phyloP scores from a whole-genome alignment of 2,797 vertebrate genomes.

The Spheniscus humboldti region DNA sequence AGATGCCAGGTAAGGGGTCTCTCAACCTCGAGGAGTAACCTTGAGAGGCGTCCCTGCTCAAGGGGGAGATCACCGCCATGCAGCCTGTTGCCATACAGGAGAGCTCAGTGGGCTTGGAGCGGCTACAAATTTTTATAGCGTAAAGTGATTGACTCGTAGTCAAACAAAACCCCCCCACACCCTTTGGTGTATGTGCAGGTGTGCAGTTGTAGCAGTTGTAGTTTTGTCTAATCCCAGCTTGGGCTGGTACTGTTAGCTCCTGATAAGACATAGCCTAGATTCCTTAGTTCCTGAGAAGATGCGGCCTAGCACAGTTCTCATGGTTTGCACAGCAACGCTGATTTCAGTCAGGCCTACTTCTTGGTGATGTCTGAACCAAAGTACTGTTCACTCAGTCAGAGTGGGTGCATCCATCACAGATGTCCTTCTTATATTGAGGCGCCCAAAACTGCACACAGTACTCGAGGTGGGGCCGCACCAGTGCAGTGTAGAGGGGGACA shows the following conservation, averaged over 20 bases:
- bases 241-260: background rate
- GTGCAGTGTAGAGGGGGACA: too few relatives aligned
- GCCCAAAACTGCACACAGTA: too few relatives aligned
- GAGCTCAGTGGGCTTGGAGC: background rate
- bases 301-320: background rate
- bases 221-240: background rate
- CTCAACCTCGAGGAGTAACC: background rate
- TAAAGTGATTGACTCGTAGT: fast-evolving
- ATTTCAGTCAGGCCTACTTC: fast-evolving
- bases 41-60: background rate
- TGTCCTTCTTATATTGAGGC: too few relatives aligned
- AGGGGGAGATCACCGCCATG: fast-evolving
- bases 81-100: background rate
- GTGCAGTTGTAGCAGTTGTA: background rate
- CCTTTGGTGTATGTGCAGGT: background rate
- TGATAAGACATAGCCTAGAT: background rate
- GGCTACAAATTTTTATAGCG: background rate
- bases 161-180: fast-evolving
- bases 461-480: too few relatives aligned
- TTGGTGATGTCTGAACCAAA: background rate
- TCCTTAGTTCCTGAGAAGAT: background rate
- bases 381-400: background rate
- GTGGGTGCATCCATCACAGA: fast-evolving
- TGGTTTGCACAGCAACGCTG: background rate
- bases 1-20: background rate